Percentiles rank a stretch among this genome's conserved stretches.
phyloP scores from a whole-genome alignment of 1,140 invertebrate genomes.

The Heliconius hewitsoni region DNA sequence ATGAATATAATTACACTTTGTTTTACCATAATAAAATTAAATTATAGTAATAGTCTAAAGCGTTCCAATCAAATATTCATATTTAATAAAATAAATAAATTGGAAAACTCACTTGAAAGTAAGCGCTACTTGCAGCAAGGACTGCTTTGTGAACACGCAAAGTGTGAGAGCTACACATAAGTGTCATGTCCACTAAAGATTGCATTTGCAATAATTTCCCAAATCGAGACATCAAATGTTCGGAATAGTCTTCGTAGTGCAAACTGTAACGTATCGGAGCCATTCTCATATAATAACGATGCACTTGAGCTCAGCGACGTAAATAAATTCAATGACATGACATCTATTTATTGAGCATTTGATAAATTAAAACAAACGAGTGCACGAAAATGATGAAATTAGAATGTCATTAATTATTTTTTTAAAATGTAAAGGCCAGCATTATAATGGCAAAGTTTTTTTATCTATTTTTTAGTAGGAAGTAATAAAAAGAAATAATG shows the following conservation, averaged over 20 bases:
- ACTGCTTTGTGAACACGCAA: slow-evolving; percentile 84
- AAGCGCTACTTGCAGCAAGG: slow-evolving; percentile 83
- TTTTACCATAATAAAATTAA: background rate
- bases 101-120: slow-evolving; percentile 80
- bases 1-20: background rate
- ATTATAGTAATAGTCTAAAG: background rate
- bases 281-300: slow-evolving; percentile 46
- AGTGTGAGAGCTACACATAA: slow-evolving; percentile 83
- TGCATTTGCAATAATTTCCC: slow-evolving; percentile 83
- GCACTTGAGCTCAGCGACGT: background rate
- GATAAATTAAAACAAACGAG: slow-evolving; percentile 50
- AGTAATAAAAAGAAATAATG: slow-evolving; percentile 16
- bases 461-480: background rate
- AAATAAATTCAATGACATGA: slow-evolving; percentile 23
- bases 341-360: slow-evolving; percentile 27
- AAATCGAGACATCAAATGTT: slow-evolving; percentile 81
- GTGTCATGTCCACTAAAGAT: slow-evolving; percentile 83
- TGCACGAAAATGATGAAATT: slow-evolving; percentile 28
- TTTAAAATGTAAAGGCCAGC: slow-evolving; percentile 1
- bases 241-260: slow-evolving; percentile 83
- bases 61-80: background rate
- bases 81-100: background rate
- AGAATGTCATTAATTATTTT: slow-evolving; percentile 23
- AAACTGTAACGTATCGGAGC: slow-evolving; percentile 77
- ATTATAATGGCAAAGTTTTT: background rate